Percentiles rank a stretch among this genome's conserved stretches.
Evolutionary conservation across 1,140 invertebrate species (phyloP).

Genomic region (Cyrtorhinus lividipennis): DNA sequence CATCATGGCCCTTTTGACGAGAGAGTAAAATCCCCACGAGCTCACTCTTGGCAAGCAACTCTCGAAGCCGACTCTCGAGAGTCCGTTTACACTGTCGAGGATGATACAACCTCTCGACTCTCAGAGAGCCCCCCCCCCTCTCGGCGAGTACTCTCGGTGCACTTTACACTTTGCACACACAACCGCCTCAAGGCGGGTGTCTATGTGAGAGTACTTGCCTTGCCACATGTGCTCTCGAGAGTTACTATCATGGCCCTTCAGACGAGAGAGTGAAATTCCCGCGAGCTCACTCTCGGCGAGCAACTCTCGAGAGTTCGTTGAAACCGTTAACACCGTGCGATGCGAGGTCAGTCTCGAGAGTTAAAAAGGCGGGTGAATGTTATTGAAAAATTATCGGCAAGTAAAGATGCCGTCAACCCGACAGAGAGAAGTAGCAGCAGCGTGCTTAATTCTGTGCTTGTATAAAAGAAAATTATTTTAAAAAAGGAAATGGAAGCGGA

Average conservation of each 20-base stretch:
- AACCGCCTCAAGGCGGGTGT: not conserved
- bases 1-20: conserved; percentile 7
- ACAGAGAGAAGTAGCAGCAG: too few species aligned
- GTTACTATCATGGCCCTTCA: not conserved
- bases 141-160: too few species aligned
- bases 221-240: not conserved
- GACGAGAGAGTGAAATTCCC: conserved; percentile 4
- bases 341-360: not conserved
- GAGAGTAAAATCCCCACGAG: not conserved
- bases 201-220: not conserved
- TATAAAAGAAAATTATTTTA: too few species aligned
- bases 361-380: too few species aligned
- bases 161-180: too few species aligned
- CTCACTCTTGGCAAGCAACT: not conserved
- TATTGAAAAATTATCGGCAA: too few species aligned
- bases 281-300: not conserved
- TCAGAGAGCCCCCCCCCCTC: too few species aligned
- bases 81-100: not conserved
- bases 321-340: not conserved
- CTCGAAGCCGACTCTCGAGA: too few species aligned
- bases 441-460: too few species aligned
- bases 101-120: too few species aligned
- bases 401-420: too few species aligned
- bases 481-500: too few species aligned
- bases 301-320: not conserved